phyloP scores from a whole-genome alignment of 2,797 vertebrate species.

The Acanthornis magna region DNA sequence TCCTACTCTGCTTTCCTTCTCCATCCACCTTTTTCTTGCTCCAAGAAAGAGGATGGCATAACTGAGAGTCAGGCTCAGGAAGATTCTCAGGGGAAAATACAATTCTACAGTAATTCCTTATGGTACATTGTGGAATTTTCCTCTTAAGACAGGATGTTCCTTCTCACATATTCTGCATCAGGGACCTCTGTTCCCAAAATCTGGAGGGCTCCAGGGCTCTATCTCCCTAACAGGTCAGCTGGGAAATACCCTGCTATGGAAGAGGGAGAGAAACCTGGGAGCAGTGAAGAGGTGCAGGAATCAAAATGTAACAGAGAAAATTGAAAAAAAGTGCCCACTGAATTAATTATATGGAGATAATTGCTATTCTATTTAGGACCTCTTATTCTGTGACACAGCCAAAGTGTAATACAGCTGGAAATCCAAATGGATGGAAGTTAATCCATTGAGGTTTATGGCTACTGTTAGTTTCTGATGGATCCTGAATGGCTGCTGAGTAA shows the following conservation, averaged over 20 bases:
- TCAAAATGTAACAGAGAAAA: not conserved
- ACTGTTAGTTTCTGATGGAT: not conserved
- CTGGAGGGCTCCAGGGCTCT: not conserved
- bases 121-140: not conserved
- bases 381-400: not conserved
- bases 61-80: not conserved
- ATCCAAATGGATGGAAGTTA: not conserved
- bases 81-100: not conserved
- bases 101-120: not conserved
- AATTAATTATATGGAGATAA: not conserved
- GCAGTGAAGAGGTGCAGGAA: not conserved
- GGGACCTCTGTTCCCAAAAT: not conserved
- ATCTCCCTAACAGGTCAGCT: not conserved
- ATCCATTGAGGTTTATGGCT: not conserved
- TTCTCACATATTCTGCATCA: not conserved
- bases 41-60: not conserved
- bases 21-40: not conserved
- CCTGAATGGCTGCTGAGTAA: not conserved
- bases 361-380: not conserved
- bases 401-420: not conserved
- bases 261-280: not conserved
- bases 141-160: not conserved
- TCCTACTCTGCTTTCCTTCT: not conserved
- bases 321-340: not conserved
- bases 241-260: rapidly evolving